Percentiles rank a stretch among this genome's conserved stretches.
phyloP scores from a whole-genome alignment of 2,113 vertebrate species.

The Trinectes maculatus region DNA sequence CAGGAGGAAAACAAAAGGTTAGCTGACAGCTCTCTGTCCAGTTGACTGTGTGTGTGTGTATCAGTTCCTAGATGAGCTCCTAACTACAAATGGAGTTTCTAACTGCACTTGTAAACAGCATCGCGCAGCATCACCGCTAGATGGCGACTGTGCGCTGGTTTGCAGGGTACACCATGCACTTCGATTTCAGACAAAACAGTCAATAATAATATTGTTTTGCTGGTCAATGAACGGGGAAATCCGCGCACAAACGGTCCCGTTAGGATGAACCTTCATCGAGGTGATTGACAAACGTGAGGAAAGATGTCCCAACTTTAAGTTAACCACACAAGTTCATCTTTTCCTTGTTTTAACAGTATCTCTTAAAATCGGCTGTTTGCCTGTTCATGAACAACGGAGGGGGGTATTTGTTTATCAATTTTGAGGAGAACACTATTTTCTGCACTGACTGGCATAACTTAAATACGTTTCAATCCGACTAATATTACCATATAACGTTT shows the following conservation, averaged over 20 bases:
- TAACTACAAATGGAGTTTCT: conserved; percentile 22
- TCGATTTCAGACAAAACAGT: conserved; percentile 79
- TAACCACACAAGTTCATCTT: conserved; percentile 82
- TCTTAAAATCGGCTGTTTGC: conserved; percentile 66
- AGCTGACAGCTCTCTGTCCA: no score
- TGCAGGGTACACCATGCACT: conserved; percentile 79
- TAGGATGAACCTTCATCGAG: conserved; percentile 21
- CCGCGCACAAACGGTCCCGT: conserved; percentile 46
- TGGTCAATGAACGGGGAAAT: conserved; percentile 47
- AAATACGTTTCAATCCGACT: conserved; percentile 58
- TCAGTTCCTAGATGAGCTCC: conserved; percentile 10
- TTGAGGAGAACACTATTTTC: conserved; percentile 60
- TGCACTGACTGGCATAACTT: conserved; percentile 56
- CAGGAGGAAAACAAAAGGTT: neutral
- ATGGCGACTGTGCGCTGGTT: conserved; percentile 69
- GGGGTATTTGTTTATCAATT: conserved; percentile 12
- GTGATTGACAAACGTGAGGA: conserved; percentile 42
- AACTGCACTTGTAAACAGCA: conserved; percentile 67
- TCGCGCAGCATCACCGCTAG: conserved; percentile 69
- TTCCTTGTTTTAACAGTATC: conserved; percentile 85
- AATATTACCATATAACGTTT: conserved; percentile 80
- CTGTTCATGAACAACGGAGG: conserved; percentile 28
- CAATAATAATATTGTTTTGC: conserved; percentile 80
- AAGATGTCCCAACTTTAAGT: conserved; percentile 73
- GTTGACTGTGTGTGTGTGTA: neutral